phyloP scores from a whole-genome alignment of 2,113 vertebrate genomes.

The Pelvicachromis taeniatus region DNA sequence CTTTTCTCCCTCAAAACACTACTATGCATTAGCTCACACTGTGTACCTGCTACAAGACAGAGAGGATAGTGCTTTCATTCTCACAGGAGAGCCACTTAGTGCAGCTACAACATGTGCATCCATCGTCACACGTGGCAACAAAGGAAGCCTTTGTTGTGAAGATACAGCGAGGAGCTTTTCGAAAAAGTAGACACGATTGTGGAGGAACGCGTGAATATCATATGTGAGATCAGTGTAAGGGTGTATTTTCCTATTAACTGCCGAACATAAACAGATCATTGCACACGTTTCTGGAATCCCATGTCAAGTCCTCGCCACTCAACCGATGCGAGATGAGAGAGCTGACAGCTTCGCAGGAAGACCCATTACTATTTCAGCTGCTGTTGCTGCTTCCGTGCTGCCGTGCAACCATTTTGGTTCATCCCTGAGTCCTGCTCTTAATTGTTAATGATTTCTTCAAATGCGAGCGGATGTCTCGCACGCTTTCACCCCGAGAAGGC shows the following conservation, averaged over 20 bases:
- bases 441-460: constrained; percentile 73
- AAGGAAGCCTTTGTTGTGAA: not conserved
- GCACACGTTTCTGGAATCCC: constrained; percentile 11
- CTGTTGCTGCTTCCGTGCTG: constrained; percentile 43
- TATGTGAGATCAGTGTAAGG: not conserved
- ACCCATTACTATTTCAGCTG: constrained; percentile 60
- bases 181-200: not conserved
- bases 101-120: not conserved
- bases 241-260: constrained; percentile 4
- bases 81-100: not conserved
- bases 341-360: constrained; percentile 49
- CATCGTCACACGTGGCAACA: not conserved
- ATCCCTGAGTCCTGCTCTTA: constrained; percentile 43
- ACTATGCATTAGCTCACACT: not conserved
- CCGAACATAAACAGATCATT: constrained; percentile 1
- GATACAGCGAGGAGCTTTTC: not conserved
- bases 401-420: constrained; percentile 22
- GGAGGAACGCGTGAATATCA: not conserved
- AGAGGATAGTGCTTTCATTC: not conserved
- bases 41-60: not conserved
- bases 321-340: constrained; percentile 18
- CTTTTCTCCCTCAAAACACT: not conserved
- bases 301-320: constrained; percentile 30
- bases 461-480: constrained; percentile 34
- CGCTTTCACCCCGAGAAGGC: not conserved